Base-by-base conservation (phyloP, 2,888 invertebrate species). In the Synanthedon formicaeformis region DNA sequence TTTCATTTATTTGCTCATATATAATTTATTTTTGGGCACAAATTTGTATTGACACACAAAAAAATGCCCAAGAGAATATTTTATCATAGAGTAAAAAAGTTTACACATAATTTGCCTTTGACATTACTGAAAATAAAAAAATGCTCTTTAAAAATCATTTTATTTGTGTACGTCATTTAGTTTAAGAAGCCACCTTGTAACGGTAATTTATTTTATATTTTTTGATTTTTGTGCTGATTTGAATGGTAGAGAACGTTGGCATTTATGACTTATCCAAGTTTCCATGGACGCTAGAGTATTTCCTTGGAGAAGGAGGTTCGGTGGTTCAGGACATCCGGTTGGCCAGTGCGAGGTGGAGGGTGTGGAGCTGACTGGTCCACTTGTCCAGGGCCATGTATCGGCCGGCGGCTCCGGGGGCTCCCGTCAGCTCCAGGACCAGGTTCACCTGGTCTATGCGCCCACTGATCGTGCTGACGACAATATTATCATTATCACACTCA, bases 371-470 rank as follows among this genome's bases (percentile, higher is more conserved):
- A 77, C 93, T 91, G 56, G 97, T 96, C 98, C 98, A 98, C 88
- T 96, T 96, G 83, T 98, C 98, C 70, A 98, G 90, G 50, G 98
- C 98, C 69, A 91, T 91, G 85, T 98, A 98, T 56, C 97, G 91
- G 59, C 93, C 91, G 52, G 93, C 92, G 61, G 93, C 91, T 67
- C 92, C 90, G 73, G 94, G 93, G 73, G 93, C 91, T 67, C 92
- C 90, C 73, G 94, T 92, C 73, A 98, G 87, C 81, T 97, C 96
- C 64, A 98, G 88, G 55, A 98, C 97, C 63, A 96, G 94, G 85
- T 97, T 95, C 57, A 97, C 96, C 88, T 99, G 98, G 89, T 95
- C 95, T 69, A 95, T 95, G 71, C 95, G 91, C 0, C 95, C 95
- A 72, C 93, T 92, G 69, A 95, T 94, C 52, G 95, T 95, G 80